Evolutionary conservation across 2,113 vertebrate species (phyloP).

Genomic region (Engraulis encrasicolus): DNA sequence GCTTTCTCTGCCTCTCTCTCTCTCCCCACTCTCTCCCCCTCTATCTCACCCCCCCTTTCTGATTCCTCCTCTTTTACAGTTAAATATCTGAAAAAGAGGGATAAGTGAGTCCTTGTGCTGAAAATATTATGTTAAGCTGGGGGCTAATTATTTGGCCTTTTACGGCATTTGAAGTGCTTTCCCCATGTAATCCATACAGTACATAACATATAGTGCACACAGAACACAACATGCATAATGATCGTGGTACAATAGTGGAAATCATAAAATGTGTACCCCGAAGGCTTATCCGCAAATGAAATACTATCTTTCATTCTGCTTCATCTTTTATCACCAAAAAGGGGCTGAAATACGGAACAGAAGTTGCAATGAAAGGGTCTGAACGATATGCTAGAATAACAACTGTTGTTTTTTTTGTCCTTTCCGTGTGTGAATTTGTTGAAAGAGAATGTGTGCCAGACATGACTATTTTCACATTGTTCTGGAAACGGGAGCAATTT

Average conservation of each 20-base stretch:
- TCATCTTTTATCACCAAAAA: constrained; percentile 1
- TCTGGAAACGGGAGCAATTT: constrained; percentile 13
- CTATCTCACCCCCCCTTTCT: neutral
- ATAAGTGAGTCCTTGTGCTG: constrained; percentile 31
- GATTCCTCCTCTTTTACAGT: neutral
- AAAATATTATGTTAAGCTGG: constrained; percentile 11
- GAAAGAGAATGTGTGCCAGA: neutral
- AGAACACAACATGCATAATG: neutral
- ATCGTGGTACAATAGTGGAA: neutral
- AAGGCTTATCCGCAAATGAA: neutral
- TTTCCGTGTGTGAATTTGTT: neutral
- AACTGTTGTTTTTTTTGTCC: neutral
- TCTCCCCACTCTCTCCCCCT: neutral
- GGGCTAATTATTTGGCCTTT: constrained; percentile 19
- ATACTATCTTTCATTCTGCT: neutral
- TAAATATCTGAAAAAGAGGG: constrained; percentile 19
- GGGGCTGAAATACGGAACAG: neutral
- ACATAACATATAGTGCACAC: neutral
- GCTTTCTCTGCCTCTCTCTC: neutral
- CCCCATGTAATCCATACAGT: constrained; percentile 7
- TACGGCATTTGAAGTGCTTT: constrained; percentile 13
- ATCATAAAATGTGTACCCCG: neutral
- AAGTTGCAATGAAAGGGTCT: neutral
- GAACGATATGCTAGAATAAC: neutral
- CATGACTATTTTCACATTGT: constrained; percentile 9